Conservation (phyloP, 2,797 vertebrate species). For the Hipposideros larvatus region DNA sequence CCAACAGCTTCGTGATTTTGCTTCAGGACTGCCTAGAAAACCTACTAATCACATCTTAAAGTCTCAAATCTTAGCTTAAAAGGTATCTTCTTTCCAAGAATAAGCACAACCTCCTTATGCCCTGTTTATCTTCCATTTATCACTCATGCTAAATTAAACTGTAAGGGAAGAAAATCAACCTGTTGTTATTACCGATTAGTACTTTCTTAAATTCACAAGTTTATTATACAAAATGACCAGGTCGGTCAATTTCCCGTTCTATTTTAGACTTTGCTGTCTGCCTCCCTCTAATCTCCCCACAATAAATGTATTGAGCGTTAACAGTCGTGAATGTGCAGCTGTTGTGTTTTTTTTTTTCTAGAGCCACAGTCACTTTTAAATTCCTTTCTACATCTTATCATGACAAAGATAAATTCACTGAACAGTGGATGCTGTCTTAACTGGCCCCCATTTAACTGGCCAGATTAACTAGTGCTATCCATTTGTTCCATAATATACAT, state of each 20-base stretch:
- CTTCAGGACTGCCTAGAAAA: constrained; percentile 5
- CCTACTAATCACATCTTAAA: constrained; percentile 7
- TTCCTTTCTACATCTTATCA: not conserved
- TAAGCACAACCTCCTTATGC: not conserved
- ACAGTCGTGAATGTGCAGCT: not conserved
- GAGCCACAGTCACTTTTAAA: not conserved
- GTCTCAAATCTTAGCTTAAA: not conserved
- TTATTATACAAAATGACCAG: not conserved
- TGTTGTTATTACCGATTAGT: not conserved
- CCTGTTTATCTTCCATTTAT: not conserved
- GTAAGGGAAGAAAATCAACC: not conserved
- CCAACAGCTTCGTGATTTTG: not conserved
- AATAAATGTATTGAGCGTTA: not conserved
- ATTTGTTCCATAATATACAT: not conserved
- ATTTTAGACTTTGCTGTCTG: not conserved
- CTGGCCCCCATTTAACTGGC: not conserved
- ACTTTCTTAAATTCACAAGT: not conserved
- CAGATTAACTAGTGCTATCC: not conserved
- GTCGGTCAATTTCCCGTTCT: not conserved
- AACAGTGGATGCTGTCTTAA: not conserved
- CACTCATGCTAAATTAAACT: not conserved
- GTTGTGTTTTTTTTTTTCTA: not conserved
- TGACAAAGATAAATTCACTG: not conserved
- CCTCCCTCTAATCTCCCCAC: not conserved
- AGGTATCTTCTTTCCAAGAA: constrained; percentile 40